Evolutionary conservation across 1,140 invertebrate species (phyloP), one percentile per base, ranked within the genome.

Genomic region (Drosophila kurseongensis): DNA sequence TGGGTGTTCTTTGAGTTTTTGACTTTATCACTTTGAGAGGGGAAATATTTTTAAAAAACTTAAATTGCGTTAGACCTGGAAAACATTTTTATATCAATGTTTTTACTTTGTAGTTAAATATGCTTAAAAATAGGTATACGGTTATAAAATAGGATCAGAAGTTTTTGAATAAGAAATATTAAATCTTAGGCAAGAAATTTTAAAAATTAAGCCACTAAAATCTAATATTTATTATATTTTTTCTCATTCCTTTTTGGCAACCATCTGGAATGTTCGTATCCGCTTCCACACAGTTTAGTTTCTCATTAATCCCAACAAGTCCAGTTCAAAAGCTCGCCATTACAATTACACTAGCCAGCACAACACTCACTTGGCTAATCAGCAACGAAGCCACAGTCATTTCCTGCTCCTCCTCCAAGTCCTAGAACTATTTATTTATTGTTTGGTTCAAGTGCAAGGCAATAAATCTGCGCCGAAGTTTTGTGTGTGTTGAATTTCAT

Each of bases 401-500:
- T 71, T 50, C 29, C 65, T 14, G n/a, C 42, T 44, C 5, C 59
- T 5, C 12, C 23, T 18, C 18, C 32, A 40, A 18, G 18, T 23
- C 2, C 36, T 16, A 50, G 38, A 54, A 72, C 65, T 71, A 71
- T 72, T 71, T 72, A 72, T 72, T 72, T 72, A 72, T 72, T 57
- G 68, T 41, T 36, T 52, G 66, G 68, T 71, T 72, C 68, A 72
- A 72, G 68, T 72, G 68, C 68, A 72, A 71, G 68, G 66, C 68
- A 72, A 72, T 72, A 72, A 72, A 72, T 72, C 68, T 72, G 54
- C 16, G 66, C 51, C 52, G 4, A 72, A 72, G 65, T 71, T 72
- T 71, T 72, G 65, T 71, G 67, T 69, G 67, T 72, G 68, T 71
- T 72, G 68, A 72, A 72, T 72, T 72, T 72, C 52, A 72, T 72